A percentile compares a stretch with the other conserved stretches of the same genome.
These are phyloP conservation scores for Brachypodius melanocephalos DNA, from an alignment of 2,113 vertebrate species.

Conservation along the genomic window DNA sequence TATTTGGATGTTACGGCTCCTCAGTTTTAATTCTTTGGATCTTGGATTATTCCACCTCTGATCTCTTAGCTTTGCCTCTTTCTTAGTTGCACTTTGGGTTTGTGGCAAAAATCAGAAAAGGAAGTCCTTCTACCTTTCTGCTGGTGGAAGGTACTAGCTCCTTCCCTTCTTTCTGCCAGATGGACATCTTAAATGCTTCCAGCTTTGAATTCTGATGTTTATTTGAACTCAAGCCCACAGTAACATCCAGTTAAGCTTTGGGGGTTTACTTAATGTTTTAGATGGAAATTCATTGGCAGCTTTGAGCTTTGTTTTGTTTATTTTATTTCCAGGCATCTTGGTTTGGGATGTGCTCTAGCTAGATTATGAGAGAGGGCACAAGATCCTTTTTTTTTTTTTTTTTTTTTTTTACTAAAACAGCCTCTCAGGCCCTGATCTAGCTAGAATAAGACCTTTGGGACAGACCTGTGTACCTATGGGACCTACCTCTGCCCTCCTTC, in stretches of 20 bases:
- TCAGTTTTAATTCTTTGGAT: background rate
- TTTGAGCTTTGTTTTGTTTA: background rate
- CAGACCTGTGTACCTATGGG: background rate
- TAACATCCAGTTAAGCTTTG: background rate
- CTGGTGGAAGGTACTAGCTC: background rate
- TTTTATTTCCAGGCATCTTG: constrained; percentile 14
- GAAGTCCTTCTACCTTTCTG: background rate
- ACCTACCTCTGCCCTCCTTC: fast-evolving
- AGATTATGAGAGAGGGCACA: background rate
- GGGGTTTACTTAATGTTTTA: background rate
- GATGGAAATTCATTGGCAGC: background rate
- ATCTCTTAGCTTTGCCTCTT: background rate
- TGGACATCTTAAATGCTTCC: background rate
- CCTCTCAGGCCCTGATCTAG: background rate
- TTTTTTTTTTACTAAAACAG: background rate
- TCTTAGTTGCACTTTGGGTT: background rate
- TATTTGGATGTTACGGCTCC: background rate
- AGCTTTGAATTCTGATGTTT: background rate
- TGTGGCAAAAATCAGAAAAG: background rate
- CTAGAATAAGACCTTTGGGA: background rate
- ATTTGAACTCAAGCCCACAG: background rate
- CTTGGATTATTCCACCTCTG: background rate
- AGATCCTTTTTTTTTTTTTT: background rate
- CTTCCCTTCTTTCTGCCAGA: background rate
- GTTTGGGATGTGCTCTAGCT: background rate